A percentile compares a stretch with the other conserved stretches of the same genome.
Evolutionary conservation across 1,140 invertebrate genomes (phyloP).

Genomic region (Pantala flavescens): DNA sequence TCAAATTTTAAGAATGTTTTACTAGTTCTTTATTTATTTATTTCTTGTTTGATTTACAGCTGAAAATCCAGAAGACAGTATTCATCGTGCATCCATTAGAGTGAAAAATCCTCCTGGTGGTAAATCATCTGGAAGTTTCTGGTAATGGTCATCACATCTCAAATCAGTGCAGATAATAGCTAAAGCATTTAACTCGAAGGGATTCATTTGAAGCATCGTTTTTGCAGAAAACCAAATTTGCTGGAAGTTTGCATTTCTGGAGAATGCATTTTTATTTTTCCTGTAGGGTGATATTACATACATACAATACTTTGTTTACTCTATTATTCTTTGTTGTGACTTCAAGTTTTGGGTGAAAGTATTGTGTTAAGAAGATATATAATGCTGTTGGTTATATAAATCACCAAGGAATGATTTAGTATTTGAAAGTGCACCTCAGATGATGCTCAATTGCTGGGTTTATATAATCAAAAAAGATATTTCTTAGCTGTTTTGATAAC

Average conservation of each 20-base stretch:
- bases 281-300: background rate
- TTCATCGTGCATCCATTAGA: slow-evolving; percentile 29
- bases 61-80: slow-evolving; percentile 2
- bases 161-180: background rate
- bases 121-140: slow-evolving; percentile 41
- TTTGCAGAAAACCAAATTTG: background rate
- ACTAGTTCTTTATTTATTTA: background rate
- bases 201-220: background rate
- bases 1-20: too few species aligned
- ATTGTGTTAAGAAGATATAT: background rate
- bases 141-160: slow-evolving; percentile 29
- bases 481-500: too few species aligned
- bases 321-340: background rate
- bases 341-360: background rate
- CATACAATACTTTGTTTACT: too few species aligned
- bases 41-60: background rate
- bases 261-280: background rate
- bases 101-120: slow-evolving; percentile 45
- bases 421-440: background rate
- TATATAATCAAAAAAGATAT: too few species aligned
- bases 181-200: background rate
- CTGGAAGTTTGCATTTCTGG: slow-evolving; percentile 4
- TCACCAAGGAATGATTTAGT: background rate
- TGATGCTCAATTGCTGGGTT: background rate
- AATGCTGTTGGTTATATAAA: background rate